phyloP scores from a whole-genome alignment of 2,797 vertebrate genomes.

The Xerus rutilus region DNA sequence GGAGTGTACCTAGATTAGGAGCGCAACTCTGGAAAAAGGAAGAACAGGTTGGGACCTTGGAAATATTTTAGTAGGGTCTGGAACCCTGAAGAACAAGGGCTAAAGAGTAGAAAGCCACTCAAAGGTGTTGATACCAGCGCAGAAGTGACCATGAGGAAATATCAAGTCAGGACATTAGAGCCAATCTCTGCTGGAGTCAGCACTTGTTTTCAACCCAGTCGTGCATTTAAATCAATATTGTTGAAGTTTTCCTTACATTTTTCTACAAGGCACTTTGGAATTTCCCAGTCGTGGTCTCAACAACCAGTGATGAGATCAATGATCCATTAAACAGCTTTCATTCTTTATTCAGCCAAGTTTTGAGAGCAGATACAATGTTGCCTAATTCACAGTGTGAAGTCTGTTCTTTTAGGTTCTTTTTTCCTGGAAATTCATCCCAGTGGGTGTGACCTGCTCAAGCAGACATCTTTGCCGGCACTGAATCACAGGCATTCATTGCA shows the following conservation, averaged over 20 bases:
- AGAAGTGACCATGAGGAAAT: conserved; percentile 8
- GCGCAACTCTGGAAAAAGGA: background rate
- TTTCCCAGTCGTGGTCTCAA: background rate
- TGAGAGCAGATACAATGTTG: conserved; percentile 27
- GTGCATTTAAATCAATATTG: background rate
- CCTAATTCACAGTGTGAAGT: conserved; percentile 36
- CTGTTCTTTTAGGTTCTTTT: background rate
- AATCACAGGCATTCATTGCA: conserved; percentile 62
- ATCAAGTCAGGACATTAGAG: background rate
- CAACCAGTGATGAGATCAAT: background rate
- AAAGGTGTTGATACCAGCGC: background rate
- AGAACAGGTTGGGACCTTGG: background rate
- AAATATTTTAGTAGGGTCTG: background rate
- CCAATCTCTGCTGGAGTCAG: background rate
- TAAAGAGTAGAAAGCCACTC: background rate
- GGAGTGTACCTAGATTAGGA: background rate
- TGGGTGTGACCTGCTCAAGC: conserved; percentile 49
- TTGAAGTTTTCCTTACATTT: conserved; percentile 9
- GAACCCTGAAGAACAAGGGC: background rate
- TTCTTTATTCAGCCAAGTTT: background rate
- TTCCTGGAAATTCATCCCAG: background rate
- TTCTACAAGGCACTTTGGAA: conserved; percentile 21
- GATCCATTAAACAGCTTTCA: background rate
- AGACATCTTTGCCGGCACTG: background rate
- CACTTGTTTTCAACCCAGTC: background rate